phyloP scores from a whole-genome alignment of 2,888 invertebrate genomes.

The Callosobruchus maculatus region DNA sequence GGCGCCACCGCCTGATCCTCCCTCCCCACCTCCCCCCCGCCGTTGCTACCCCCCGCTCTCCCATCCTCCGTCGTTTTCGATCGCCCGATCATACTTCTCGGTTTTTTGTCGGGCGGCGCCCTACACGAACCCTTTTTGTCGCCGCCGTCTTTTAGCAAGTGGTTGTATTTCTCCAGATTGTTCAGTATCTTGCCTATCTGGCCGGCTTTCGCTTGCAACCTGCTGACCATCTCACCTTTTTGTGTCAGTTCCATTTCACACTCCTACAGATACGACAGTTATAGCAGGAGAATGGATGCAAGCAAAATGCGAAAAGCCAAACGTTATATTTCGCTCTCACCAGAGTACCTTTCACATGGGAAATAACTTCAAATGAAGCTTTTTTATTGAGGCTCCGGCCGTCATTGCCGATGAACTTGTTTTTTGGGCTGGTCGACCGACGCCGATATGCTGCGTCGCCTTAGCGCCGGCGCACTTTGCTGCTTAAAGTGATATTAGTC shows the following conservation, averaged over 20 bases:
- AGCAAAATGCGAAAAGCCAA: background rate
- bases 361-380: too few species aligned
- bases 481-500: too few species aligned
- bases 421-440: too few species aligned
- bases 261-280: slow-evolving; percentile 60
- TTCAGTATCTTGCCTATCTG: slow-evolving; percentile 91
- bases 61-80: slow-evolving; percentile 7
- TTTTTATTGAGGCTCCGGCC: too few species aligned
- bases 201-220: slow-evolving; percentile 91
- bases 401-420: too few species aligned
- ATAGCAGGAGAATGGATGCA: background rate
- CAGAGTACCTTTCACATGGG: too few species aligned
- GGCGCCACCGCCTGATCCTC: slow-evolving; percentile 23
- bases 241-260: slow-evolving; percentile 94
- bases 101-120: slow-evolving; percentile 21
- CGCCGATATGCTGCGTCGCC: too few species aligned
- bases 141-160: slow-evolving; percentile 60
- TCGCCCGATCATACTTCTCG: background rate
- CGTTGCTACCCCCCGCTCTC: slow-evolving; percentile 10
- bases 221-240: slow-evolving; percentile 93
- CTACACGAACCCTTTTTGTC: slow-evolving; percentile 15
- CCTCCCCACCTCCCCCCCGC: slow-evolving; percentile 20
- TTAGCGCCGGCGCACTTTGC: too few species aligned
- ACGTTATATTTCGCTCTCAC: background rate
- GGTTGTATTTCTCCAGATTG: slow-evolving; percentile 85